Conservation (phyloP, 2,888 invertebrate species). For the Patella pellucida region DNA sequence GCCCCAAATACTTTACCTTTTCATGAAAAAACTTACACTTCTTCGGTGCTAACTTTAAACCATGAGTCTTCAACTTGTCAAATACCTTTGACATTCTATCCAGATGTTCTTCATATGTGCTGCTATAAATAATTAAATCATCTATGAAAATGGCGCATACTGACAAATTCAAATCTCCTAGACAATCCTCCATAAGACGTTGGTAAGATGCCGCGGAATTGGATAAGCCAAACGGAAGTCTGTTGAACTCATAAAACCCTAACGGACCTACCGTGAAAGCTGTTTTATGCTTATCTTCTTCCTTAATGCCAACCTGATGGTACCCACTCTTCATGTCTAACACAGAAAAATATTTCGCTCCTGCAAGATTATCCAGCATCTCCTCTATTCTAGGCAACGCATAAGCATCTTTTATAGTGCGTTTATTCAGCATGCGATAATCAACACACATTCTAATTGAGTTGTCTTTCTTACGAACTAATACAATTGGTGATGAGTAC, state of each 20-base stretch:
- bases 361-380: too few species aligned
- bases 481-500: slow-evolving; percentile 22
- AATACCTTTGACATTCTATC: slow-evolving; percentile 21
- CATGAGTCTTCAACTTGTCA: not conserved
- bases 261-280: slow-evolving; percentile 32
- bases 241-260: slow-evolving; percentile 4
- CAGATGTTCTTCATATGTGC: slow-evolving; percentile 22
- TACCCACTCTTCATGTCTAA: too few species aligned
- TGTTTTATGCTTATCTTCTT: slow-evolving; percentile 26
- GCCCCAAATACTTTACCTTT: slow-evolving; percentile 24
- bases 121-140: too few species aligned
- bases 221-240: slow-evolving; percentile 29
- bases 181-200: slow-evolving; percentile 12
- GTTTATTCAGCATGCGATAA: slow-evolving; percentile 19
- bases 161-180: too few species aligned
- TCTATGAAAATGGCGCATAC: too few species aligned
- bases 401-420: not conserved
- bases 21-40: not conserved
- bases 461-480: slow-evolving; percentile 21
- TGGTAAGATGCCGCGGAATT: slow-evolving; percentile 12
- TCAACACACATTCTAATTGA: slow-evolving; percentile 25
- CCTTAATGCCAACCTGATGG: too few species aligned
- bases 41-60: slow-evolving; percentile 15
- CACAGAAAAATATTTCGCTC: too few species aligned
- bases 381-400: slow-evolving; percentile 2